Evolutionary conservation across 1,140 invertebrate species (phyloP), one percentile per base, ranked within the genome.

Genomic region (Doryteuthis pealeii): DNA sequence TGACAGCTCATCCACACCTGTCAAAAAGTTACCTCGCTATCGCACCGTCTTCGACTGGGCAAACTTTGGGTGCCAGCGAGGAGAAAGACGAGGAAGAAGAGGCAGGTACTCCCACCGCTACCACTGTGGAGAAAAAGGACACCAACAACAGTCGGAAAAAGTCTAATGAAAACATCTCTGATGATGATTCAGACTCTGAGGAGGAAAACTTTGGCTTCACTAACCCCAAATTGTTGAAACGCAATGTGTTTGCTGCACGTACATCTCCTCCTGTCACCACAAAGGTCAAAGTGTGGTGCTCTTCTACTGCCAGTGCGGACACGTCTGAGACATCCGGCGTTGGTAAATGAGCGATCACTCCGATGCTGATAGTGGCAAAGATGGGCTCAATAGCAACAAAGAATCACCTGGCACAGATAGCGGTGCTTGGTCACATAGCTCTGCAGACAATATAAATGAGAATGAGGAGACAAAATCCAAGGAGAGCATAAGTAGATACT

Each of bases 271-370:
- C 71, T 33, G 31, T 54, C 14, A 58, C 45, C 32, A 58, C 6
- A 30, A 66, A 10, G n/a, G 71, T 40, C 18, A 66, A 2, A 31
- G 26, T 62, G 33, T 70, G 83, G 30, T 84, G 76, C 73, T 81
- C 81, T 8, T 84, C 82, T 40, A 82, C 74, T 69, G 82, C 79
- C 28, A 84, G 82, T 76, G 83, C 76, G 6, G 84, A 84, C 75
- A 86, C 83, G 12, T 84, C 83, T 28, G 82, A 83, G 28, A 85
- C 85, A 0, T 85, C 83, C 28, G 84, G 85, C 22, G 80, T 85
- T 72, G 82, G 85, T 12, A 80, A 32, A 72, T 80, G 33, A 76
- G 74, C 45, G 80, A 80, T n/a, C 76, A 72, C 26, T 81, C 79
- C 2, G 78, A 76, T 65, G 45, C 79, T 2, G 76, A 72, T 12